These are phyloP conservation scores for Ostrea denselamellosa DNA, from an alignment of 1,140 invertebrate species.

Conservation along the genomic window DNA sequence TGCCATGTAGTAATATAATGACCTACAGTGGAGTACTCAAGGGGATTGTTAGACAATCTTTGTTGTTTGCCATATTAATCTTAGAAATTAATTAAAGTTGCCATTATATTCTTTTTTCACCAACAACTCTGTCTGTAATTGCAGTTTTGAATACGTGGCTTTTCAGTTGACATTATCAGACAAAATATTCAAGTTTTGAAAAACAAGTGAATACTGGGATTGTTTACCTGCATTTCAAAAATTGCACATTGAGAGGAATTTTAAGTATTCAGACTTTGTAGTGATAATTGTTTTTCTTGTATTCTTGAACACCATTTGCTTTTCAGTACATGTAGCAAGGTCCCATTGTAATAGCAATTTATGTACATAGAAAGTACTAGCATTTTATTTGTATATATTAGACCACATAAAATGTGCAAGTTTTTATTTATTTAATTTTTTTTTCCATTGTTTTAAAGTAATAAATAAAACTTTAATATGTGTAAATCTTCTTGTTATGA, in stretches of 20 bases:
- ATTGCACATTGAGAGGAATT: neutral
- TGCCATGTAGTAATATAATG: neutral
- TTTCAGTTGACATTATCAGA: neutral
- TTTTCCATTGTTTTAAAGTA: neutral
- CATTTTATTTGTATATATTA: neutral
- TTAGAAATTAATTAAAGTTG: neutral
- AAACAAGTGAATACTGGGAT: neutral
- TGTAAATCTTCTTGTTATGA: neutral
- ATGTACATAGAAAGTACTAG: neutral
- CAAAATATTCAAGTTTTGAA: neutral
- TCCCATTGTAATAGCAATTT: neutral
- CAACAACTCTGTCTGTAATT: neutral
- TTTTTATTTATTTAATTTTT: slow-evolving; percentile 25
- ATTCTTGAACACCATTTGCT: neutral
- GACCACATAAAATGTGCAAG: slow-evolving; percentile 17
- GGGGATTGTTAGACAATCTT: neutral
- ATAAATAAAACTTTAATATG: neutral
- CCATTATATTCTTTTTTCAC: neutral
- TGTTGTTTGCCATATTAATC: neutral
- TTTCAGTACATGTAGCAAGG: neutral
- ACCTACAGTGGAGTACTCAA: neutral
- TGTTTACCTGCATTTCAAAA: neutral
- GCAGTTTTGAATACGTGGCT: neutral
- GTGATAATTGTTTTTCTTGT: neutral
- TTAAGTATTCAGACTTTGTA: neutral